These are phyloP conservation scores for Dolichotis patagonum DNA, from an alignment of 2,113 vertebrate genomes.

Conservation along the genomic window DNA sequence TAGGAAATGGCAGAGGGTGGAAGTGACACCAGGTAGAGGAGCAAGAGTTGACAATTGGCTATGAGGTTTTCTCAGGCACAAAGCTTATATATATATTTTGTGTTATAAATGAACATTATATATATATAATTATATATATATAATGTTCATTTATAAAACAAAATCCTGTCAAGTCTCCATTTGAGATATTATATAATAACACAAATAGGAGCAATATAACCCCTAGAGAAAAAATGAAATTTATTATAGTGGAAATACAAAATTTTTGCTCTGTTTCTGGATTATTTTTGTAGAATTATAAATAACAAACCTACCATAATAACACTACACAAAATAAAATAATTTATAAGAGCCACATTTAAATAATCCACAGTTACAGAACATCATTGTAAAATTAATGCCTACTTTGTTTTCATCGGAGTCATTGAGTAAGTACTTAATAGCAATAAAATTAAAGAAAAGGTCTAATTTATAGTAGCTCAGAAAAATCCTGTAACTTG, in stretches of 20 bases:
- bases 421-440: not conserved
- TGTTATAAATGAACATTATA: no score
- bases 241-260: not conserved
- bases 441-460: not conserved
- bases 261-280: not conserved
- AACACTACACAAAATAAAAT: not conserved
- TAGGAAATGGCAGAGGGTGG: not conserved
- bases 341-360: not conserved
- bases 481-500: not conserved
- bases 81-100: not conserved
- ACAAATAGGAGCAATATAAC: not conserved
- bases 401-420: not conserved
- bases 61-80: not conserved
- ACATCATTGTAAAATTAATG: not conserved
- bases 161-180: not conserved
- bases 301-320: not conserved
- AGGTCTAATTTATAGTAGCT: not conserved
- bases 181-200: not conserved
- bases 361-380: not conserved
- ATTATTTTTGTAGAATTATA: not conserved
- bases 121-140: not conserved
- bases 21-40: not conserved
- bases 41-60: not conserved
- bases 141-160: not conserved
- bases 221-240: not conserved